These are phyloP conservation scores for Metalampra italica DNA, from an alignment of 2,888 invertebrate genomes.

Conservation along the genomic window DNA sequence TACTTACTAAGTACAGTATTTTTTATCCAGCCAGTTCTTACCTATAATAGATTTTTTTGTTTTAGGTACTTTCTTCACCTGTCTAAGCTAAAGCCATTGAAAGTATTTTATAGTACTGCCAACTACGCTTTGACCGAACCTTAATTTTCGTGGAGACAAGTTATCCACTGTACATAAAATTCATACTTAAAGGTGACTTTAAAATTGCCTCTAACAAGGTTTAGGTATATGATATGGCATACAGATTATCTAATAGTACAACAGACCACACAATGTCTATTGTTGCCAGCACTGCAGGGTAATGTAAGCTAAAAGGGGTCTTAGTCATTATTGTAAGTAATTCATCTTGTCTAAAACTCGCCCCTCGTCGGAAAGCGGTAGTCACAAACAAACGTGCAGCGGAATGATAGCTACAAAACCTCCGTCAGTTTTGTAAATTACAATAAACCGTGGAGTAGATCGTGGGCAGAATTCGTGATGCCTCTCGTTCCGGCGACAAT, in stretches of 20 bases:
- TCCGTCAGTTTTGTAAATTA: constrained; percentile 74
- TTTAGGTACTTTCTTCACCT: too few relatives aligned
- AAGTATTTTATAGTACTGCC: too few relatives aligned
- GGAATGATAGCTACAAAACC: constrained; percentile 61
- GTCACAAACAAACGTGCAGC: constrained; percentile 56
- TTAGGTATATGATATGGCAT: too few relatives aligned
- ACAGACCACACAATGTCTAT: constrained; percentile 1
- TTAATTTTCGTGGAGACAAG: too few relatives aligned
- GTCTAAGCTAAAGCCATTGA: too few relatives aligned
- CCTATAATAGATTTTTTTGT: too few relatives aligned
- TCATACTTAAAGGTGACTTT: too few relatives aligned
- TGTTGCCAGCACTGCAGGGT: constrained; percentile 4
- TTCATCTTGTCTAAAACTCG: constrained; percentile 15
- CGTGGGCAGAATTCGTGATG: constrained; percentile 69
- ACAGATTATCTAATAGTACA: too few relatives aligned
- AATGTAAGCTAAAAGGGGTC: constrained; percentile 5
- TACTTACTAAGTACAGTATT: not conserved
- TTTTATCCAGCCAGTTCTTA: not conserved
- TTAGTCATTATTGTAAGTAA: constrained; percentile 14
- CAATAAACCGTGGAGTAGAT: constrained; percentile 69
- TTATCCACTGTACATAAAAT: too few relatives aligned
- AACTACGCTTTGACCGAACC: too few relatives aligned
- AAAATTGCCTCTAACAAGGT: too few relatives aligned
- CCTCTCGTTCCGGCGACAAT: constrained; percentile 55
- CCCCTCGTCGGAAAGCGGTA: constrained; percentile 24